These are phyloP conservation scores for Staurois parvus DNA, from an alignment of 2,797 vertebrate genomes.

Conservation along the genomic window DNA sequence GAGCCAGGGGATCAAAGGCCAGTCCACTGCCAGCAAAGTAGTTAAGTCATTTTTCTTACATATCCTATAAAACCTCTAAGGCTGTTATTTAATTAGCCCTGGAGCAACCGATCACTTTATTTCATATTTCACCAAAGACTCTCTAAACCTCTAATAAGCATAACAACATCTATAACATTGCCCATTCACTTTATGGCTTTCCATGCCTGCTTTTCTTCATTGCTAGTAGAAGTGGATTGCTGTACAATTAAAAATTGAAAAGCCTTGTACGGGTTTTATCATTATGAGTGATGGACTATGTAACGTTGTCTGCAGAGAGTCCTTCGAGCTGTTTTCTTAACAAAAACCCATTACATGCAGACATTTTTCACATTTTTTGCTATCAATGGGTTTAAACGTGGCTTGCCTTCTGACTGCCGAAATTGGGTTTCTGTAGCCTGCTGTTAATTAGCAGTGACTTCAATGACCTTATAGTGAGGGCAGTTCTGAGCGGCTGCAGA, in stretches of 20 bases:
- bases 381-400: conserved; percentile 64
- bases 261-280: conserved; percentile 55
- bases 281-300: conserved; percentile 63
- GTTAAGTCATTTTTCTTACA: conserved; percentile 28
- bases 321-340: conserved; percentile 65
- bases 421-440: conserved; percentile 66
- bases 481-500: conserved; percentile 71
- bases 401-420: conserved; percentile 68
- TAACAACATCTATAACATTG: neutral
- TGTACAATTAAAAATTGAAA: conserved; percentile 39
- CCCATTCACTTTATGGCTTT: neutral
- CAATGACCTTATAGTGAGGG: conserved; percentile 67
- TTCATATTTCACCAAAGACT: conserved; percentile 4
- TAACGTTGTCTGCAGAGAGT: conserved; percentile 62
- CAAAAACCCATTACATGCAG: conserved; percentile 46
- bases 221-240: neutral
- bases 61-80: conserved; percentile 33
- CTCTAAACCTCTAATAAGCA: neutral
- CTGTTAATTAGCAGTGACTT: conserved; percentile 67
- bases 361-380: conserved; percentile 66
- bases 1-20: neutral
- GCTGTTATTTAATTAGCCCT: conserved; percentile 24
- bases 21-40: conserved; percentile 34
- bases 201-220: conserved; percentile 23
- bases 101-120: conserved; percentile 12